These are phyloP conservation scores for Euplagia quadripunctaria DNA, from an alignment of 2,888 invertebrate genomes.

Conservation along the genomic window DNA sequence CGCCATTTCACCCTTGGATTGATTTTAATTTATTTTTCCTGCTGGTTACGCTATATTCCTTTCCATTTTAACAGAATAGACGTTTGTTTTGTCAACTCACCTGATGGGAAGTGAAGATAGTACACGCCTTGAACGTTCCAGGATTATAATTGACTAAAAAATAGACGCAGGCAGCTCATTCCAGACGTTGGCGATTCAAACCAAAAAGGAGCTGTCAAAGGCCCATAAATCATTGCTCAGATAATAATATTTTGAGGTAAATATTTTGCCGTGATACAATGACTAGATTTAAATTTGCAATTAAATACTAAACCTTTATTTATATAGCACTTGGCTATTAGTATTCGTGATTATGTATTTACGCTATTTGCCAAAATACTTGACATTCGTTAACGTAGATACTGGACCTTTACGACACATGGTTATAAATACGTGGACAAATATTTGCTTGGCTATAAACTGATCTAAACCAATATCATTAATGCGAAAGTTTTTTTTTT, in stretches of 20 bases:
- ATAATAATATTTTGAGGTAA: not conserved
- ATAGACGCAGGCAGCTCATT: no score
- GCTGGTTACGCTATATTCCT: no score
- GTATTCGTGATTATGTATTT: not conserved
- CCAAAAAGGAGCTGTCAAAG: no score
- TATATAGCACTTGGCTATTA: not conserved
- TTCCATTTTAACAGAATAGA: no score
- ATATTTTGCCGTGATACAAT: not conserved
- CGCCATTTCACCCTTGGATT: no score
- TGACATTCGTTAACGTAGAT: not conserved
- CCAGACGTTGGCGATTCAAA: no score
- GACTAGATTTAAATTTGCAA: not conserved
- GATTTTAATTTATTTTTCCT: no score
- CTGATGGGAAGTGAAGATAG: not conserved
- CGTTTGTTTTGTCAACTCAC: not conserved
- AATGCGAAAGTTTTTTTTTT: no score
- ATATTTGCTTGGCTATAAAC: no score
- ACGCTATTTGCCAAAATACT: not conserved
- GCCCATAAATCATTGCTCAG: no score
- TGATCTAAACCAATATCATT: no score
- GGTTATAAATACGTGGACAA: not conserved
- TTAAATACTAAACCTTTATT: not conserved
- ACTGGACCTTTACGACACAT: not conserved
- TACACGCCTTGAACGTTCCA: not conserved
- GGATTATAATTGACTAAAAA: no score